A percentile compares a stretch with the other conserved stretches of the same genome.
These are phyloP conservation scores for Spodoptera exigua DNA, from an alignment of 2,888 invertebrate species.

Conservation along the genomic window DNA sequence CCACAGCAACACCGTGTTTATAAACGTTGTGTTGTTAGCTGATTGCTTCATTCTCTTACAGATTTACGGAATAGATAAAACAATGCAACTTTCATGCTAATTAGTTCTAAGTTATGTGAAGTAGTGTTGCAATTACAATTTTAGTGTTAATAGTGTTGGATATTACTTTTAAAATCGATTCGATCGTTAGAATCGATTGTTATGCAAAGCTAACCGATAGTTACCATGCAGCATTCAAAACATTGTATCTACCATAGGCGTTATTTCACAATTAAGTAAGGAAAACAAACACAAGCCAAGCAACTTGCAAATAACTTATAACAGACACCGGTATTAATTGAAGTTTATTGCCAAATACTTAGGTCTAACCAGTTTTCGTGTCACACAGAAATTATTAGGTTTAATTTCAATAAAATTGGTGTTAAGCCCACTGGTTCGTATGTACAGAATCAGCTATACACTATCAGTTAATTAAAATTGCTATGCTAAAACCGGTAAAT, in stretches of 20 bases:
- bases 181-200: not conserved
- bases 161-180: slow-evolving; percentile 33
- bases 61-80: slow-evolving; percentile 51
- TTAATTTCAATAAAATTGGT: slow-evolving; percentile 25
- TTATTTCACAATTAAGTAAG: slow-evolving; percentile 27
- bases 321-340: slow-evolving; percentile 19
- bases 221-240: too few species aligned
- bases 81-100: slow-evolving; percentile 53
- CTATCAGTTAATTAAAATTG: slow-evolving; percentile 16
- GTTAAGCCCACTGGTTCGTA: too few species aligned
- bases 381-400: slow-evolving; percentile 19
- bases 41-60: slow-evolving; percentile 47
- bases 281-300: slow-evolving; percentile 1
- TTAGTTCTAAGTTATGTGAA: slow-evolving; percentile 48
- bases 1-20: slow-evolving; percentile 42
- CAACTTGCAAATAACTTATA: slow-evolving; percentile 23
- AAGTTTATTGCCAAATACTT: slow-evolving; percentile 29
- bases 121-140: slow-evolving; percentile 24
- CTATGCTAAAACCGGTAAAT: slow-evolving; percentile 14
- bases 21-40: slow-evolving; percentile 41
- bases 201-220: not conserved
- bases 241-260: too few species aligned
- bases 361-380: slow-evolving; percentile 10
- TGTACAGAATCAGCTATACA: slow-evolving; percentile 6
- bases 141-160: slow-evolving; percentile 25